These are phyloP conservation scores for Rhynchomys soricoides DNA, from an alignment of 2,113 vertebrate species.

Conservation along the genomic window DNA sequence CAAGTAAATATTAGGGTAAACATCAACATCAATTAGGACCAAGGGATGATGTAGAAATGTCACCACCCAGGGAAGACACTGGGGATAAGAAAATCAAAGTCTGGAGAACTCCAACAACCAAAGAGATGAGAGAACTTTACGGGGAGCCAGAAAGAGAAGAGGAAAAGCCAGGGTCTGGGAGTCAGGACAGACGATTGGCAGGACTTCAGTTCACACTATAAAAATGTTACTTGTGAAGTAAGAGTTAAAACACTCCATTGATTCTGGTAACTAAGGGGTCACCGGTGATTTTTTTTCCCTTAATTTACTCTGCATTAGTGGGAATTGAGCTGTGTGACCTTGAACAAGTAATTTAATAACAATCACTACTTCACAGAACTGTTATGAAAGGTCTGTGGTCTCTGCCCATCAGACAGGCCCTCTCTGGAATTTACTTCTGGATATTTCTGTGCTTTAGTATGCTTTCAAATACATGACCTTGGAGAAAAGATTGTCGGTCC, in stretches of 20 bases:
- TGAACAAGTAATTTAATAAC: conserved; percentile 54
- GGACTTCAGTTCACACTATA: not conserved
- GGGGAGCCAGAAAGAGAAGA: not conserved
- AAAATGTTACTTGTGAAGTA: not conserved
- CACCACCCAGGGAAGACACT: not conserved
- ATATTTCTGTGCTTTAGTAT: not conserved
- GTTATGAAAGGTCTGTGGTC: conserved; percentile 15
- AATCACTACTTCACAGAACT: conserved; percentile 13
- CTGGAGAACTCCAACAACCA: not conserved
- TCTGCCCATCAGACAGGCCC: not conserved
- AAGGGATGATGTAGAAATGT: not conserved
- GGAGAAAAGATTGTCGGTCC: not conserved
- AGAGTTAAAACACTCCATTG: not conserved
- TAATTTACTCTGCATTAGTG: not conserved
- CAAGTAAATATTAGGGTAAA: not conserved
- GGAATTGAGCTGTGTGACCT: conserved; percentile 1
- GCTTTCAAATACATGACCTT: conserved; percentile 32
- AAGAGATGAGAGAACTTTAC: not conserved
- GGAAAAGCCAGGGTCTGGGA: not conserved
- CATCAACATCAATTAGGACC: not conserved
- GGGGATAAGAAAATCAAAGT: not conserved
- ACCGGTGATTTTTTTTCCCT: not conserved
- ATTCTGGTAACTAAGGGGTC: conserved; percentile 31
- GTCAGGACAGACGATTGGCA: not conserved
- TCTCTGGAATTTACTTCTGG: conserved; percentile 49